These are phyloP conservation scores for Drosophila fungiperda DNA, from an alignment of 2,888 invertebrate species.

Conservation along the genomic window DNA sequence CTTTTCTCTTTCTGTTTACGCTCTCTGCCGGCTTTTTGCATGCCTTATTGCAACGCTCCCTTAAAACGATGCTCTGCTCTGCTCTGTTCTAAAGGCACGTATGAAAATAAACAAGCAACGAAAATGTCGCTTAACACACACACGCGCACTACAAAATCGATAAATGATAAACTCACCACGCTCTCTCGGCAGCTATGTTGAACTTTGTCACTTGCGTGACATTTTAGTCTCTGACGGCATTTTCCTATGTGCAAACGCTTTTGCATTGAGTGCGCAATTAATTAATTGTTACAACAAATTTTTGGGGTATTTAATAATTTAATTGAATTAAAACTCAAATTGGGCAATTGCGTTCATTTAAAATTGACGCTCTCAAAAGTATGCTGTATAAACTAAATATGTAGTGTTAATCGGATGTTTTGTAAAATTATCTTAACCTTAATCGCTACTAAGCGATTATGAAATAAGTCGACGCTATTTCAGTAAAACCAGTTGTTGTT, in stretches of 20 bases:
- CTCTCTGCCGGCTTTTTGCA: slow-evolving; percentile 65
- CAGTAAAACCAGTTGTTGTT: slow-evolving; percentile 16
- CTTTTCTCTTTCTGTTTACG: slow-evolving; percentile 26
- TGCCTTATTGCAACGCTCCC: slow-evolving; percentile 27
- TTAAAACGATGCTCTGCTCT: slow-evolving; percentile 8
- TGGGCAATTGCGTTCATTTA: background rate
- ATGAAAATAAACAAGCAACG: slow-evolving; percentile 57
- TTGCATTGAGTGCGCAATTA: slow-evolving; percentile 27
- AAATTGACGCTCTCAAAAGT: slow-evolving; percentile 19
- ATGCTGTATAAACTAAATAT: slow-evolving; percentile 20
- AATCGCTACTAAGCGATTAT: slow-evolving; percentile 61
- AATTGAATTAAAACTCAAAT: slow-evolving; percentile 15
- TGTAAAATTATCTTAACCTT: slow-evolving; percentile 53
- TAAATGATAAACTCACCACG: slow-evolving; percentile 63
- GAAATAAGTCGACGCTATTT: slow-evolving; percentile 65
- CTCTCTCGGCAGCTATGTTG: slow-evolving; percentile 24
- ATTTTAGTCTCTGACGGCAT: slow-evolving; percentile 72
- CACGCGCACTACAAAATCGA: slow-evolving; percentile 61
- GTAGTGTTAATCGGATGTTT: slow-evolving; percentile 1
- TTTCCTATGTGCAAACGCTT: slow-evolving; percentile 57
- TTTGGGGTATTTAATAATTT: slow-evolving; percentile 36
- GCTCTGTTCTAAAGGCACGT: slow-evolving; percentile 22
- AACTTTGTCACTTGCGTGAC: slow-evolving; percentile 27
- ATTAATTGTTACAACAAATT: slow-evolving; percentile 30
- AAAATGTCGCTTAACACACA: slow-evolving; percentile 44